Evolutionary conservation across 2,888 invertebrate genomes (phyloP).

Genomic region (Polymixis lichenea): DNA sequence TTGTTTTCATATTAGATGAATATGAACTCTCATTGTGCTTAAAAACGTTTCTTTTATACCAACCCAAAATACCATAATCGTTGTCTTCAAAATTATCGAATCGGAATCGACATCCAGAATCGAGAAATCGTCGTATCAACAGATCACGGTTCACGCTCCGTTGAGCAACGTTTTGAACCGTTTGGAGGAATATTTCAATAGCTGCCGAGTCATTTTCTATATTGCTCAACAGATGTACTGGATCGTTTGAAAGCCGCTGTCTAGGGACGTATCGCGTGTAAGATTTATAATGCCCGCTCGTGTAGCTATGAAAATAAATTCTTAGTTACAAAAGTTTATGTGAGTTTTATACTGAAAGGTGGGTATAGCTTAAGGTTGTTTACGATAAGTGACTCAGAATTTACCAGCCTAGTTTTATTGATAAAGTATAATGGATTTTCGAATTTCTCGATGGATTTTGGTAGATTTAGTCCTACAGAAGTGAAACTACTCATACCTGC

Average conservation of each 20-base stretch:
- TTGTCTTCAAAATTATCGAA: conserved; percentile 32
- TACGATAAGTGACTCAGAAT: conserved; percentile 39
- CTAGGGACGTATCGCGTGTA: conserved; percentile 51
- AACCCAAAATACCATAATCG: conserved; percentile 13
- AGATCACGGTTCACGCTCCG: conserved; percentile 39
- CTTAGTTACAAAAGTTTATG: conserved; percentile 45
- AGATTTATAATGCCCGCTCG: conserved; percentile 58
- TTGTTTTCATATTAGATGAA: neutral
- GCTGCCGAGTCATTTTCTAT: conserved; percentile 61
- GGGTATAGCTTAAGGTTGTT: conserved; percentile 21
- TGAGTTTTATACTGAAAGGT: conserved; percentile 44
- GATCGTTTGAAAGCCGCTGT: conserved; percentile 56
- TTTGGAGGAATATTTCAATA: conserved; percentile 61
- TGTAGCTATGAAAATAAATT: conserved; percentile 57
- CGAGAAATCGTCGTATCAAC: conserved; percentile 50
- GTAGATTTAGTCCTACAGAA: neutral
- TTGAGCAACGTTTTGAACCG: conserved; percentile 52
- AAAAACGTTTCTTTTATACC: neutral
- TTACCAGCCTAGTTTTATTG: conserved; percentile 9
- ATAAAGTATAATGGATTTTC: conserved; percentile 12
- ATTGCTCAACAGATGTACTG: conserved; percentile 58
- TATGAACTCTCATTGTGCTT: neutral
- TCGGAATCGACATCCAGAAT: conserved; percentile 40
- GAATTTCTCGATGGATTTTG: neutral
- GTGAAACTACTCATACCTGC: neutral